Percentiles rank a stretch among this genome's conserved stretches.
phyloP scores from a whole-genome alignment of 2,113 vertebrate genomes.

The Heliornis fulica region DNA sequence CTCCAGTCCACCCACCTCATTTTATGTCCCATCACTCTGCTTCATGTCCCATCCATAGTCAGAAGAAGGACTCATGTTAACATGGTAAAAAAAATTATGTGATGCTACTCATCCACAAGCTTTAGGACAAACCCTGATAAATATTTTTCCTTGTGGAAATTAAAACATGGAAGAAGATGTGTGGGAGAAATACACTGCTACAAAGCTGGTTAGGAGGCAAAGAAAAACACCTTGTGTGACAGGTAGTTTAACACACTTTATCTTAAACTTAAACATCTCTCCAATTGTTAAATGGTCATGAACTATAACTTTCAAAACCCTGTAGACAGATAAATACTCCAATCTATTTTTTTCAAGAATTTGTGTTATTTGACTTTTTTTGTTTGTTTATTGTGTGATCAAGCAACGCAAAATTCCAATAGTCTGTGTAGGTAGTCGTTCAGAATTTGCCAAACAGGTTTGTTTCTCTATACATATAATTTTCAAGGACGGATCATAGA shows the following conservation, averaged over 20 bases:
- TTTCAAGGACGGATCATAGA: not conserved
- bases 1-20: not conserved
- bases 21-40: too few relatives aligned
- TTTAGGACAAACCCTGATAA: not conserved
- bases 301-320: not conserved
- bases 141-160: not conserved
- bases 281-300: not conserved
- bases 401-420: not conserved
- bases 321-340: not conserved
- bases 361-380: not conserved
- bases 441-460: not conserved
- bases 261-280: not conserved
- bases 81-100: not conserved
- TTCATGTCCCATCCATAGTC: not conserved
- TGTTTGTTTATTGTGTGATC: not conserved
- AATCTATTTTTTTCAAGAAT: not conserved
- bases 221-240: not conserved
- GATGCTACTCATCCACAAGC: not conserved
- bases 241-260: not conserved
- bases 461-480: not conserved
- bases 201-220: not conserved
- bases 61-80: not conserved
- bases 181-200: not conserved
- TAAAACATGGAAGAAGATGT: not conserved
- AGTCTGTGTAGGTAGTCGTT: accelerated